phyloP scores from a whole-genome alignment of 2,888 invertebrate genomes.

The Melangyna quadrimaculata region DNA sequence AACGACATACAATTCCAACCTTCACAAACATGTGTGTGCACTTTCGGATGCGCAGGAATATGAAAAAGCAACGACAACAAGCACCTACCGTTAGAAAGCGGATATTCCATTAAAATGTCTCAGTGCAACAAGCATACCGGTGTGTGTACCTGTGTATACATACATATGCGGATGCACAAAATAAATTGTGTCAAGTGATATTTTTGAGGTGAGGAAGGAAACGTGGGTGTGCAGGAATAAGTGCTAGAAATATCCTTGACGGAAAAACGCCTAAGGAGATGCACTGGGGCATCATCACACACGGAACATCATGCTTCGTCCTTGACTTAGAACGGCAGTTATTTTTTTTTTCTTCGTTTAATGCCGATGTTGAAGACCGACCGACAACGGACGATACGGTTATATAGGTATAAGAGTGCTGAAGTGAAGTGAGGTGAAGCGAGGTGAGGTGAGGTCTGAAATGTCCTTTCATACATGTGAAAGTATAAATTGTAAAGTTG shows the following conservation, averaged over 20 bases:
- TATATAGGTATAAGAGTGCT: too few relatives aligned
- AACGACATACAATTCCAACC: constrained; percentile 20
- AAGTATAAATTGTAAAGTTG: constrained; percentile 58
- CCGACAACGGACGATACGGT: neutral
- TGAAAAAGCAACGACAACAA: constrained; percentile 29
- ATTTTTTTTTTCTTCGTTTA: neutral
- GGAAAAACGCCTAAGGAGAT: constrained; percentile 60
- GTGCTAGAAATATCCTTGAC: constrained; percentile 63
- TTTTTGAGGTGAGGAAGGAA: constrained; percentile 61
- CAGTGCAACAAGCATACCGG: constrained; percentile 64
- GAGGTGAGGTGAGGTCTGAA: neutral
- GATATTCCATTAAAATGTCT: constrained; percentile 68
- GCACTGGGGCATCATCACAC: constrained; percentile 44
- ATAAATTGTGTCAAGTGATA: constrained; percentile 70
- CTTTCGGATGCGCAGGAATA: constrained; percentile 15
- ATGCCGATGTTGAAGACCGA: constrained; percentile 3
- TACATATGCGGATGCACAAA: constrained; percentile 35
- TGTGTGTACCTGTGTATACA: constrained; percentile 13
- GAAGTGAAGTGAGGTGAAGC: neutral
- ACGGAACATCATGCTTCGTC: constrained; percentile 50
- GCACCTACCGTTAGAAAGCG: constrained; percentile 24
- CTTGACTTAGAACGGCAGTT: constrained; percentile 58
- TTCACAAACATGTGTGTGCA: constrained; percentile 18
- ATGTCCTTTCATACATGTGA: constrained; percentile 46
- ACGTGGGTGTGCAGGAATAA: constrained; percentile 24